These are phyloP conservation scores for Pollicipes pollicipes DNA, from an alignment of 1,140 invertebrate species.

Conservation along the genomic window DNA sequence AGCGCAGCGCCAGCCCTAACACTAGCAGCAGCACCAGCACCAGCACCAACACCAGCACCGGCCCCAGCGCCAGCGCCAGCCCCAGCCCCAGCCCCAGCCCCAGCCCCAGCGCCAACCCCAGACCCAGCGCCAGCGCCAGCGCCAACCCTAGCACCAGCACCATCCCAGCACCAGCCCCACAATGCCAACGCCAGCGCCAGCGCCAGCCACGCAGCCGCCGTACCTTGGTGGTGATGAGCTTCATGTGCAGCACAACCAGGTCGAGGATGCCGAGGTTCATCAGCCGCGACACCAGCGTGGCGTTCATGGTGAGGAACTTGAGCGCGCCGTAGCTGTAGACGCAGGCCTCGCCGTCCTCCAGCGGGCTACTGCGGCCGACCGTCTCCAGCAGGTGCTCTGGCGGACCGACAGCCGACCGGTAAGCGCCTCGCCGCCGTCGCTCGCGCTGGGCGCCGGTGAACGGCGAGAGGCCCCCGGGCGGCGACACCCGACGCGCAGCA, in stretches of 20 bases:
- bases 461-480: too few relatives aligned
- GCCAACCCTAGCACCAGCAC: too few relatives aligned
- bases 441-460: too few relatives aligned
- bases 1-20: too few relatives aligned
- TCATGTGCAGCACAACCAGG: slow-evolving; percentile 52
- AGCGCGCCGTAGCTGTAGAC: slow-evolving; percentile 67
- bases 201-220: not conserved
- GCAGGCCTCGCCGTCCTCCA: slow-evolving; percentile 55
- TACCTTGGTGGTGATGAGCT: slow-evolving; percentile 56
- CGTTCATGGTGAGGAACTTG: slow-evolving; percentile 62
- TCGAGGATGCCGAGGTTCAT: slow-evolving; percentile 49
- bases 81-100: too few relatives aligned
- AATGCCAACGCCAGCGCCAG: too few relatives aligned
- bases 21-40: not conserved
- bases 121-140: too few relatives aligned
- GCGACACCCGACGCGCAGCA: too few relatives aligned
- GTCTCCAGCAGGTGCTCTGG: slow-evolving; percentile 52
- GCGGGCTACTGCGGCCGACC: slow-evolving; percentile 45
- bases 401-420: too few relatives aligned
- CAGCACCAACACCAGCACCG: not conserved
- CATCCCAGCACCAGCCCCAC: too few relatives aligned
- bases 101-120: too few relatives aligned
- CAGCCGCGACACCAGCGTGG: slow-evolving; percentile 37
- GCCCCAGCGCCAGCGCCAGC: not conserved
- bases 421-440: too few relatives aligned